phyloP scores from a whole-genome alignment of 1,140 invertebrate species.

The Cydia splendana region DNA sequence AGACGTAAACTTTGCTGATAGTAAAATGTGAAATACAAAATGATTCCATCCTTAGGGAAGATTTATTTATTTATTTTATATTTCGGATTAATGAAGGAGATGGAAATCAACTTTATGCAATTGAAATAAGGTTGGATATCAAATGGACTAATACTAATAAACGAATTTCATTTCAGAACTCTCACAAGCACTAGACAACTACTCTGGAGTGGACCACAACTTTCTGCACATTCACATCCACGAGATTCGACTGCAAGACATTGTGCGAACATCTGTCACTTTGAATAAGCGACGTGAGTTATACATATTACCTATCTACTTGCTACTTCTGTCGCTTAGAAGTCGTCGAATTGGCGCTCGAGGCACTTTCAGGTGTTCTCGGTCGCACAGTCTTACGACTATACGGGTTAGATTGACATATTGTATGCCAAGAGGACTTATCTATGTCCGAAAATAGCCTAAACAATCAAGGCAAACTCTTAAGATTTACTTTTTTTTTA shows the following conservation, averaged over 20 bases:
- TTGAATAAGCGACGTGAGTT: constrained; percentile 60
- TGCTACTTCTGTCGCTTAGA: not conserved
- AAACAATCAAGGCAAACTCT: no score
- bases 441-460: no score
- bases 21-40: no score
- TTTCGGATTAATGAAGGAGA: no score
- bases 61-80: no score
- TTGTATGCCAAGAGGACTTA: no score
- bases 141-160: not conserved
- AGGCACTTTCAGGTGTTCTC: no score
- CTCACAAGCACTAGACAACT: not conserved
- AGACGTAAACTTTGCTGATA: no score
- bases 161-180: constrained; percentile 29
- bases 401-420: no score
- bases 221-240: constrained; percentile 58
- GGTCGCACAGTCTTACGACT: no score
- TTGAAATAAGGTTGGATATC: not conserved
- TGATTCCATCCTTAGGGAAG: no score
- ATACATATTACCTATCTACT: not conserved
- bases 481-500: no score
- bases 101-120: not conserved
- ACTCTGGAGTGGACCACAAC: constrained; percentile 38
- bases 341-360: not conserved
- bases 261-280: constrained; percentile 53
- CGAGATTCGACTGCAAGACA: constrained; percentile 50